phyloP scores from a whole-genome alignment of 1,140 invertebrate genomes.

The Bombus sylvicola region DNA sequence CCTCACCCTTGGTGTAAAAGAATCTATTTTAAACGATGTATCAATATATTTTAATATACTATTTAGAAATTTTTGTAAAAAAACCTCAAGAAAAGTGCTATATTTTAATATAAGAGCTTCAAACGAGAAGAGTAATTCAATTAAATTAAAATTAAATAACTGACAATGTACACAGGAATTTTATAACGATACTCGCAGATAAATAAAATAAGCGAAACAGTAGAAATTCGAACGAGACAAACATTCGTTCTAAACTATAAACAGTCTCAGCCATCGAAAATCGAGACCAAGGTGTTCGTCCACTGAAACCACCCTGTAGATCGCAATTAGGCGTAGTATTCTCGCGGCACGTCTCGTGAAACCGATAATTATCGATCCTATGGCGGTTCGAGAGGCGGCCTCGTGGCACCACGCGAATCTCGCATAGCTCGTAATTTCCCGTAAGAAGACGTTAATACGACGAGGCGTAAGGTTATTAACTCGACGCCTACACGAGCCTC shows the following conservation, averaged over 20 bases:
- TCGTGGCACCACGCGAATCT: constrained; percentile 24
- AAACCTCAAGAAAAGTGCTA: no score
- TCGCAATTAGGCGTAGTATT: constrained; percentile 31
- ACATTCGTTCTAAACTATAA: not conserved
- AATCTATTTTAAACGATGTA: no score
- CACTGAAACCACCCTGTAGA: not conserved
- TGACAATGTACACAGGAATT: no score
- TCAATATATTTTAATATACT: no score
- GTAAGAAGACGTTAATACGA: constrained; percentile 52
- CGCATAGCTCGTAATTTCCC: constrained; percentile 39
- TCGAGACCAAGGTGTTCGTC: not conserved
- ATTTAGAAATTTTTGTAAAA: no score
- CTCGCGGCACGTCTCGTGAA: not conserved
- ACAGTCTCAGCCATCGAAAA: not conserved
- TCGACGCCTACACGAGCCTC: constrained; percentile 31
- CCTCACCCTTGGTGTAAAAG: no score
- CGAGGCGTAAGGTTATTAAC: constrained; percentile 57
- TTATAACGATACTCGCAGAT: no score
- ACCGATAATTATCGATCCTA: constrained; percentile 41
- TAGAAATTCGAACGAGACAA: not conserved
- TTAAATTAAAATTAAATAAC: not conserved
- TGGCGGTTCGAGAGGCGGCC: not conserved
- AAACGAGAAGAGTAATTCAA: no score
- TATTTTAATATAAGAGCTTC: no score
- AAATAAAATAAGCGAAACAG: not conserved